Evolutionary conservation across 2,113 vertebrate species (phyloP), one percentile per base, ranked within the genome.

Genomic region (Dromas ardeola): DNA sequence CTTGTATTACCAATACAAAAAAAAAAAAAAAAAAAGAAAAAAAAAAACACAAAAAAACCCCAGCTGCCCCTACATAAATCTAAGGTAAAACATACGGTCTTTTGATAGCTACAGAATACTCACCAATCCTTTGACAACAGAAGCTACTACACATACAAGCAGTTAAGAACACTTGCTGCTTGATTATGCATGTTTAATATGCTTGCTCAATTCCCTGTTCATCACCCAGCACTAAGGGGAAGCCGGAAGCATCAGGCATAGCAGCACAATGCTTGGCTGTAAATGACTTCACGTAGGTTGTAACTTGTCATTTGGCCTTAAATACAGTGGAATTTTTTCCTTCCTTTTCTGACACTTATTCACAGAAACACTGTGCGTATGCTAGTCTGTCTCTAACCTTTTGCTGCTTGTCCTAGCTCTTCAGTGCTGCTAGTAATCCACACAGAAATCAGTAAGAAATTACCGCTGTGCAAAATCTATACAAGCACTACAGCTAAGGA

Each of bases 301-400:
- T 25, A 81, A 96, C 72, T 93, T 80, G 65, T 66, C 65, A 63
- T 94, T 95, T 95, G 86, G 89, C 78, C 88, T 90, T 63, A 78
- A 78, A 93, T 19, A 80, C 12, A 86, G 45, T 13, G 34, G 55
- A 45, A 21, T 93, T 90, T 93, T 65, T 76, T 61, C 70, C 38
- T 81, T 29, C 15, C 47, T 38, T 76, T 70, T 70, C 85, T 94
- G 70, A 38, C 49, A 50, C 63, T 17, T 67, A 21, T 78, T 81
- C 42, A 55, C 40, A 67, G 83, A 82, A 67, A 55, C 56, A 26
- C 30, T 13, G 17, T 36, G 15, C 34, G 15, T 19, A 7, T 9
- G 16, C 53, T 18, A 19, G 16, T 38, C 55, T 61, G 50, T 9
- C 66, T 61, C 81, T 85, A 86, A 67, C 88, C 63, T 83, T 53